Base-by-base conservation (phyloP, 2,888 invertebrate genomes). In the Coecobrya sp. region DNA sequence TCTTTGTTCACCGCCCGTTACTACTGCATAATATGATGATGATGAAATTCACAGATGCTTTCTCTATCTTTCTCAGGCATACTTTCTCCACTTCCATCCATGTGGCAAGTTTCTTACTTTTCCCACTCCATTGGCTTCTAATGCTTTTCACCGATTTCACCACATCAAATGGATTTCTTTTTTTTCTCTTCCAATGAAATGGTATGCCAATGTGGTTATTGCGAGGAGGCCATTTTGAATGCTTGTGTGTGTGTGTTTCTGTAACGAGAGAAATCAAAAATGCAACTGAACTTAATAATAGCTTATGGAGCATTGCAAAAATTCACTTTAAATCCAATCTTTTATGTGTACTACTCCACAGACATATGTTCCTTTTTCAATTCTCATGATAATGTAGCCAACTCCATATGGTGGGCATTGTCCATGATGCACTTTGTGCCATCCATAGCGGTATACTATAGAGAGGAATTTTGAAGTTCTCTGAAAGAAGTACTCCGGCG, bases 351-450 rank as follows among this genome's bases (percentile, higher is more conserved):
- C 82, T 62, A n/a, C 42, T 49, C 25, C 45, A 36, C 36, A 36
- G 36, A 62, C 68, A 82, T 68, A 82, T 79, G 88, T 81, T 45
- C 65, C n/a, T 30, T 45, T 79, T 81, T 68, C 85, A 85, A 90
- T 65, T 91, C 90, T 36, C 81, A 79, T 91, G 79, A 65, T 88
- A 79, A 90, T 86, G 90, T 86, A 79, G 55, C 89, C 70, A 70
- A 73, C 68, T 82, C 45, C 86, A 68, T 86, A 86, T 68, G 86
- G 82, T 68, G 86, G 73, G 76, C 90, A 85, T 90, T 85, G 85
- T 90, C 85, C 90, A 76, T 90, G 76, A 85, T 76, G 85, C 90
- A 90, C 85, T 73, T 73, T 22, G 19, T 55, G 55, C 5, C 19
- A 55, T 36, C 36, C 4, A 5, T 19, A 8, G 19, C 25, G 42